Conservation (phyloP, 2,797 vertebrate species). For the Phataginus tetradactyla region DNA sequence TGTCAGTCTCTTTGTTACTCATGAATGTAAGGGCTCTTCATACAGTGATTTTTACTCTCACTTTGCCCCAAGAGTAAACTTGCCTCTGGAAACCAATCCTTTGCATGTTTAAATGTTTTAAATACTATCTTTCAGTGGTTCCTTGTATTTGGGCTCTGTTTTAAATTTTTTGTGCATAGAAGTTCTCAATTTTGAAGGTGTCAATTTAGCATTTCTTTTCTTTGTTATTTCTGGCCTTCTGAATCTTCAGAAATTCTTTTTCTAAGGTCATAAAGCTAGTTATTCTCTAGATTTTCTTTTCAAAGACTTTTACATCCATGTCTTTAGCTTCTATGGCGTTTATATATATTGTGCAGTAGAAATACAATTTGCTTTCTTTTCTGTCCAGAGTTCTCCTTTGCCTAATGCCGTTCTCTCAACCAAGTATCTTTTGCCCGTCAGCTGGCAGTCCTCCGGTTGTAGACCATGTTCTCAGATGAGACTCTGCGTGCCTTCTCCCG, state of each 20-base stretch:
- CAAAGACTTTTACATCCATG: neutral
- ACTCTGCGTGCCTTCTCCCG: neutral
- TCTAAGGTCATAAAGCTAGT: neutral
- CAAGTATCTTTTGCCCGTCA: neutral
- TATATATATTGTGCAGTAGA: neutral
- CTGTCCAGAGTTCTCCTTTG: neutral
- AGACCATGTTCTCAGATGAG: fast-evolving
- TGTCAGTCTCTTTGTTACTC: neutral
- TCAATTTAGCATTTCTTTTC: neutral
- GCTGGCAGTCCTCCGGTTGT: neutral
- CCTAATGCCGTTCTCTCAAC: neutral
- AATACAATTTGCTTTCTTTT: neutral
- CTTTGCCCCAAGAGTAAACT: too few relatives aligned
- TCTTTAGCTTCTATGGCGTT: neutral
- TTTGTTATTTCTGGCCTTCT: neutral
- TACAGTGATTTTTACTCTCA: too few relatives aligned
- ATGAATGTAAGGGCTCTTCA: neutral
- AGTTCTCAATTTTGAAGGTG: neutral
- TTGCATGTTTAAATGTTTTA: neutral
- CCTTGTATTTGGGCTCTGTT: neutral
- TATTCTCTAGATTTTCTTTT: neutral
- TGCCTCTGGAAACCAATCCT: neutral
- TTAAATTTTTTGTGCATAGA: neutral
- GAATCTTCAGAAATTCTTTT: neutral
- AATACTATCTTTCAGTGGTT: neutral